phyloP scores from a whole-genome alignment of 2,888 invertebrate species.

The Torymus texanus region DNA sequence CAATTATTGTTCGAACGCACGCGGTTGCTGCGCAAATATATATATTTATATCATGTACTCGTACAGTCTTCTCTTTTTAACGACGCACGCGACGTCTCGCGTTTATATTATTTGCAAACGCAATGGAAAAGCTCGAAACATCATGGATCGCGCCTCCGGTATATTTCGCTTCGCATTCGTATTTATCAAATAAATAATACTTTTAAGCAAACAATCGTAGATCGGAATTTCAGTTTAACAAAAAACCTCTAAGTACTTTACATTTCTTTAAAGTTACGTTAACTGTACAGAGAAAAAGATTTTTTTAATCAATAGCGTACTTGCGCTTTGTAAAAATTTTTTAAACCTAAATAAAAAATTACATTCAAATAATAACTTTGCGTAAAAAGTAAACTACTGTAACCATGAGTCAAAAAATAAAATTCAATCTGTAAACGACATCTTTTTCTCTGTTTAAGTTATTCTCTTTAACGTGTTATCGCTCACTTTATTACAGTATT shows the following conservation, averaged over 20 bases:
- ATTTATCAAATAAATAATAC: conserved; percentile 49
- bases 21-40: conserved; percentile 34
- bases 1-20: conserved; percentile 50
- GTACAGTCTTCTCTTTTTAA: conserved; percentile 53
- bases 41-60: conserved; percentile 46
- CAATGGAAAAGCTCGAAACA: conserved; percentile 34
- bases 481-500: neutral
- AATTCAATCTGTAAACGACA: neutral
- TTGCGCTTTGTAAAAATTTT: neutral
- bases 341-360: too few relatives aligned
- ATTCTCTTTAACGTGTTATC: neutral
- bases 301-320: too few relatives aligned
- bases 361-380: too few relatives aligned
- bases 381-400: too few relatives aligned
- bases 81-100: conserved; percentile 17
- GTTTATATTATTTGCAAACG: conserved; percentile 24
- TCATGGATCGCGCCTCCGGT: conserved; percentile 20
- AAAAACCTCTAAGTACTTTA: conserved; percentile 40
- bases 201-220: conserved; percentile 33
- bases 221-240: conserved; percentile 5
- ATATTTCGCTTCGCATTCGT: conserved; percentile 4
- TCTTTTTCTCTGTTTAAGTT: conserved; percentile 32
- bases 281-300: conserved; percentile 29
- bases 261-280: conserved; percentile 5
- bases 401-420: neutral